Evolutionary conservation across 2,888 invertebrate species (phyloP).

Genomic region (Polydrusus cervinus): DNA sequence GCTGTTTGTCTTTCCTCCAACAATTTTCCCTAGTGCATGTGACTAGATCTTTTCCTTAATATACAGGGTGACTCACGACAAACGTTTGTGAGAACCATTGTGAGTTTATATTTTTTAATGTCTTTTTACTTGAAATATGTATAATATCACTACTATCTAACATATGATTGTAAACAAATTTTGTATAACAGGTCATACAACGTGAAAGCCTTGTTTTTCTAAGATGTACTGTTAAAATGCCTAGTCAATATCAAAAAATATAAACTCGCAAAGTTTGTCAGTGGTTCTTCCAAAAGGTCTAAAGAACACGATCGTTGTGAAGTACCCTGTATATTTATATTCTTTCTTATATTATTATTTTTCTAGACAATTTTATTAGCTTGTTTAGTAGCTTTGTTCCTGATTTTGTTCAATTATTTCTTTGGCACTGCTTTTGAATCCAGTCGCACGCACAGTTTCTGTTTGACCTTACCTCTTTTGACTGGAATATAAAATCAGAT

Average conservation of each 20-base stretch:
- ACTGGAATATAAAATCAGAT: conserved; percentile 14
- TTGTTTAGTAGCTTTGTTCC: neutral
- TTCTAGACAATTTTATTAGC: neutral
- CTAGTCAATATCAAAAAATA: too few species aligned
- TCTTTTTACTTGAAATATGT: too few species aligned
- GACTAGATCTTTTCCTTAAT: conserved; percentile 48
- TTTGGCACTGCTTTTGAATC: conserved; percentile 52
- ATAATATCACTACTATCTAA: too few species aligned
- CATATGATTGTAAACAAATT: too few species aligned
- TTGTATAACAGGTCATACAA: too few species aligned
- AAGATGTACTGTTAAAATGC: too few species aligned
- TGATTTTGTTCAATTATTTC: neutral
- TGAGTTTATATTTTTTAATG: too few species aligned
- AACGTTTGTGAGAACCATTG: too few species aligned
- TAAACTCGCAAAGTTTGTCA: too few species aligned
- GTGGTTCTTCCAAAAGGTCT: too few species aligned
- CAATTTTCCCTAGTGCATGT: conserved; percentile 51
- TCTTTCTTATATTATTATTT: conserved; percentile 9
- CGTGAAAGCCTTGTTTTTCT: too few species aligned
- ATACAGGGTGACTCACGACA: conserved; percentile 1
- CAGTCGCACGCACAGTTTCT: conserved; percentile 54
- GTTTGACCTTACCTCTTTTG: conserved; percentile 49
- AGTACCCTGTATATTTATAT: neutral
- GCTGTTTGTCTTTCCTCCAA: conserved; percentile 10
- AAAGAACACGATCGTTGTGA: too few species aligned